Conservation (phyloP, 2,888 invertebrate species). For the Orthonychiurus folsomi region DNA sequence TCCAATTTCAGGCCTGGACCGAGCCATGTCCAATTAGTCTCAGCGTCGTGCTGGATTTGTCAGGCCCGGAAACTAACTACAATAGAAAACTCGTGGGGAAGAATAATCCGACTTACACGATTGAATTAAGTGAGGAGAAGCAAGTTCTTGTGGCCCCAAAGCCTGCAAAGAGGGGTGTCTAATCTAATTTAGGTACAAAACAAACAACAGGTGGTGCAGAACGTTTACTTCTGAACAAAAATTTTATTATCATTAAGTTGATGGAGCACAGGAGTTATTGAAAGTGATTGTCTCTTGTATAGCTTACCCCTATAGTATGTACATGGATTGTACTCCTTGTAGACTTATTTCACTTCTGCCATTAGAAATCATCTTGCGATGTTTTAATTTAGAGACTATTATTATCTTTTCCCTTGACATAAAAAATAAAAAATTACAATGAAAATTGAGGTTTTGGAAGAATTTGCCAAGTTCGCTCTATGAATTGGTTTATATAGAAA, state of each 20-base stretch:
- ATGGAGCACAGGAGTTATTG: not conserved
- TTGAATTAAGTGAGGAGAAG: slow-evolving; percentile 77
- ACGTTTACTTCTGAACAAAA: not conserved
- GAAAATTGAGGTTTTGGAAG: not conserved
- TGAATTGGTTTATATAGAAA: not conserved
- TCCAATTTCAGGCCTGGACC: slow-evolving; percentile 55
- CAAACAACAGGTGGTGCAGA: not conserved
- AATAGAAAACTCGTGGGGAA: slow-evolving; percentile 38
- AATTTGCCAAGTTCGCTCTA: not conserved
- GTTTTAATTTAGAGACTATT: too few relatives aligned
- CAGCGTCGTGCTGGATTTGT: slow-evolving; percentile 67
- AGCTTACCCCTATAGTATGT: not conserved
- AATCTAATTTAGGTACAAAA: slow-evolving; percentile 33
- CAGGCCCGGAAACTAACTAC: slow-evolving; percentile 35
- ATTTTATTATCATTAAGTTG: not conserved
- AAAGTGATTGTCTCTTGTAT: not conserved
- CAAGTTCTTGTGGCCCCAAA: slow-evolving; percentile 80
- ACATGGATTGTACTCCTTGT: not conserved
- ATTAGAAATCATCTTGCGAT: not conserved
- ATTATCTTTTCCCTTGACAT: not conserved
- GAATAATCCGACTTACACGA: slow-evolving; percentile 51
- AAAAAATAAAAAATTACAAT: not conserved
- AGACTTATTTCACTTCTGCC: not conserved
- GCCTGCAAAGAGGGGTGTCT: slow-evolving; percentile 72
- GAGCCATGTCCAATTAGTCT: slow-evolving; percentile 84